These are phyloP conservation scores for Lacerta agilis DNA, from an alignment of 2,797 vertebrate genomes.

Conservation along the genomic window DNA sequence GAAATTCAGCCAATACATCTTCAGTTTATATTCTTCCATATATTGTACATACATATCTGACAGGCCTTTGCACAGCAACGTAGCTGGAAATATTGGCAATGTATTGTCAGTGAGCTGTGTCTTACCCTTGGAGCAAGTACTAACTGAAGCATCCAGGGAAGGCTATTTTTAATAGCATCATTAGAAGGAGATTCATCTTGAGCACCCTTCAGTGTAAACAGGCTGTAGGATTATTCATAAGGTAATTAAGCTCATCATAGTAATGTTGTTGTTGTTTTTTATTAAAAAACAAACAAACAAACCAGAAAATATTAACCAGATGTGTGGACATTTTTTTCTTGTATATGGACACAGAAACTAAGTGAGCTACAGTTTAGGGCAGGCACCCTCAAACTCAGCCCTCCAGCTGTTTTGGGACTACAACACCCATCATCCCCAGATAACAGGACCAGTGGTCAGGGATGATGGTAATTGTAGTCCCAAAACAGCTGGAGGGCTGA, in stretches of 20 bases:
- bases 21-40: background rate
- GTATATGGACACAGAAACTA: too few relatives aligned
- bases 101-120: background rate
- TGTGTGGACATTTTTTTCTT: background rate
- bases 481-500: too few relatives aligned
- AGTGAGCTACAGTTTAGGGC: too few relatives aligned
- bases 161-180: background rate
- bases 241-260: background rate
- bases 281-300: background rate
- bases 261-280: background rate
- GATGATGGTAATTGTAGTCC: too few relatives aligned
- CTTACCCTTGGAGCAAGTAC: background rate
- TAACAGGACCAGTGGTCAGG: too few relatives aligned
- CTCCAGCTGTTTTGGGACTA: too few relatives aligned
- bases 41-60: background rate
- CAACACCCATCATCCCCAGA: too few relatives aligned
- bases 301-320: background rate
- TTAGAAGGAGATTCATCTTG: background rate
- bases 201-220: background rate
- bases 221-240: background rate
- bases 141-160: background rate
- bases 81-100: conserved; percentile 24
- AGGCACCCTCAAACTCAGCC: too few relatives aligned
- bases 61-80: background rate
- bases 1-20: conserved; percentile 5